Percentiles rank a stretch among this genome's conserved stretches.
phyloP scores from a whole-genome alignment of 2,888 invertebrate species.

The Mongoloraphidia duomilia region DNA sequence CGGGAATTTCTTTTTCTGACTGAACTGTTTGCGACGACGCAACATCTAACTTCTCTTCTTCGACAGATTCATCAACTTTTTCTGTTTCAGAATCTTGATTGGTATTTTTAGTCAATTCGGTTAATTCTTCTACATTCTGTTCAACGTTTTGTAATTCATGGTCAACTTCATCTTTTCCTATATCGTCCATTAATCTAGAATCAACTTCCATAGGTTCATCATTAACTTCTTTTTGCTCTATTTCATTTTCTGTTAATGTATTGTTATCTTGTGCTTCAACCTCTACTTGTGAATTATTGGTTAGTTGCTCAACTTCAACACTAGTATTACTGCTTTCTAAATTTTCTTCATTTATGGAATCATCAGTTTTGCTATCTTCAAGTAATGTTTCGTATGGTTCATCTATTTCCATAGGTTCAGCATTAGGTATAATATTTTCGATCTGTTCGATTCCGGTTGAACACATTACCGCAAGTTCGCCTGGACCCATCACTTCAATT shows the following conservation, averaged over 20 bases:
- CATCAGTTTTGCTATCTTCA: not conserved
- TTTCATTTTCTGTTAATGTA: not conserved
- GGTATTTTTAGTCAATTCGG: not conserved
- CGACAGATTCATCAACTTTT: not conserved
- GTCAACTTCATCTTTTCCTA: conserved; percentile 1
- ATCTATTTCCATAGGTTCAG: conserved; percentile 5
- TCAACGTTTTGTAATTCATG: not conserved
- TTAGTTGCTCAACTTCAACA: not conserved
- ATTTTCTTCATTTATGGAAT: not conserved
- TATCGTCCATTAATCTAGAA: conserved; percentile 4
- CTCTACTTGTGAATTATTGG: not conserved
- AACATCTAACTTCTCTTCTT: conserved; percentile 1
- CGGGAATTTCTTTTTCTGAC: not conserved
- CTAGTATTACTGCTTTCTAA: not conserved
- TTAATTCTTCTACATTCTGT: not conserved
- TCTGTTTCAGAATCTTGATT: not conserved
- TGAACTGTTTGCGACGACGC: not conserved
- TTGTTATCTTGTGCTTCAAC: not conserved
- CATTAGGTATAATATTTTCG: not conserved
- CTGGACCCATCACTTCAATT: too few relatives aligned
- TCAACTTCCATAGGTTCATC: conserved; percentile 17
- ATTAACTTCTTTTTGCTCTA: too few relatives aligned
- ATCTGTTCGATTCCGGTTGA: too few relatives aligned
- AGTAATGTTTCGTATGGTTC: not conserved
- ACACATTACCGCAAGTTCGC: too few relatives aligned